phyloP scores from a whole-genome alignment of 1,140 invertebrate species.

The Sarcophaga peregrina region DNA sequence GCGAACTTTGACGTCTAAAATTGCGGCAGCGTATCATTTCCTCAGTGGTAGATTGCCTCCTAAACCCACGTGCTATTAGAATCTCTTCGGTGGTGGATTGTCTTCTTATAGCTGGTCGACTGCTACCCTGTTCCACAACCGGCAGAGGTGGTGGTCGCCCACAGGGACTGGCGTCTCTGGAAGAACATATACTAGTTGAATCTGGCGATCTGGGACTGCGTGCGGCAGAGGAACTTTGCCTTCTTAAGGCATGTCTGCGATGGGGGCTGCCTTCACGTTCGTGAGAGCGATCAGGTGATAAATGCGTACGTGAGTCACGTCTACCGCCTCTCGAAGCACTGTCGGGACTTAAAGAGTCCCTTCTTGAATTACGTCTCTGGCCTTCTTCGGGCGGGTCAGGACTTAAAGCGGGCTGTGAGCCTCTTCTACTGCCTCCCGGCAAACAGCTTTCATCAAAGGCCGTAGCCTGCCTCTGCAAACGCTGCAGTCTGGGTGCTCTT shows the following conservation, averaged over 20 bases:
- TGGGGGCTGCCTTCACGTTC: slow-evolving; percentile 79
- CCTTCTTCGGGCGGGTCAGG: slow-evolving; percentile 74
- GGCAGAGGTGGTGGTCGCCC: slow-evolving; percentile 71
- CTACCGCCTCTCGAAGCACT: slow-evolving; percentile 79
- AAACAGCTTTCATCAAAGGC: slow-evolving; percentile 86
- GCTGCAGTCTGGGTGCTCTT: slow-evolving; percentile 75
- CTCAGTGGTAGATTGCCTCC: slow-evolving; percentile 89
- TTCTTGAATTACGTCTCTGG: slow-evolving; percentile 76
- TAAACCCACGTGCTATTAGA: slow-evolving; percentile 87
- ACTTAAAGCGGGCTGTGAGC: slow-evolving; percentile 83
- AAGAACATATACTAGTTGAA: slow-evolving; percentile 79
- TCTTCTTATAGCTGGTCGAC: slow-evolving; percentile 76
- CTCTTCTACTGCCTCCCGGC: slow-evolving; percentile 77
- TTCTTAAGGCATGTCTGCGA: slow-evolving; percentile 73
- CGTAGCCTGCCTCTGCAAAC: slow-evolving; percentile 85
- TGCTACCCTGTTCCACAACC: slow-evolving; percentile 67
- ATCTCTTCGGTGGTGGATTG: slow-evolving; percentile 94
- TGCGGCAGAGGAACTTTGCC: slow-evolving; percentile 83
- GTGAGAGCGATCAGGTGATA: slow-evolving; percentile 81
- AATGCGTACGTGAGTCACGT: slow-evolving; percentile 79
- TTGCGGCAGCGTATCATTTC: slow-evolving; percentile 92
- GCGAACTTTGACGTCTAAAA: slow-evolving; percentile 83
- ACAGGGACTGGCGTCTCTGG: slow-evolving; percentile 78
- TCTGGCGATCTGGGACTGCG: slow-evolving; percentile 75
- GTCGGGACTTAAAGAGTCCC: slow-evolving; percentile 88